These are phyloP conservation scores for Danio jaintianensis DNA, from an alignment of 2,797 vertebrate species.

Conservation along the genomic window DNA sequence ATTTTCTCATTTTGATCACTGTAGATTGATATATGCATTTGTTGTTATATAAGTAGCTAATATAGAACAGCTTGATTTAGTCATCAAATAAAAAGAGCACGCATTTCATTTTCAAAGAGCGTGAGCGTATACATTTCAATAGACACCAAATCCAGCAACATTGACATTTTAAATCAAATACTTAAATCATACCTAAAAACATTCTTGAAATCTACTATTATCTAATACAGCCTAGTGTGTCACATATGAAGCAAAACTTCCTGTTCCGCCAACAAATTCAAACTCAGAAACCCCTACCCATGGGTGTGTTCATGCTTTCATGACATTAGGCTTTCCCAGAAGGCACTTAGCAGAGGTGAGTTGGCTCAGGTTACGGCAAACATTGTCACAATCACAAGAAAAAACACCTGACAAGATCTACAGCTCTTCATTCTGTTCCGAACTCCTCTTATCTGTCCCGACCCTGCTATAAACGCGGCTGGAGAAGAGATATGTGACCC, in stretches of 20 bases:
- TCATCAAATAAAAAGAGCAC: too few species aligned
- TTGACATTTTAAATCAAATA: too few species aligned
- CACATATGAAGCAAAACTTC: neutral
- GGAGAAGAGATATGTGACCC: constrained; percentile 36
- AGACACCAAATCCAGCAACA: too few species aligned
- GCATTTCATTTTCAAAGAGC: too few species aligned
- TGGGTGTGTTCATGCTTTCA: constrained; percentile 64
- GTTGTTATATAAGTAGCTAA: too few species aligned
- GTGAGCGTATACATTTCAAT: too few species aligned
- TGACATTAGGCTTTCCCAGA: constrained; percentile 75
- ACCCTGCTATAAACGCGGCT: neutral
- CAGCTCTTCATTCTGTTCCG: constrained; percentile 45
- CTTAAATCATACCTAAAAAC: neutral
- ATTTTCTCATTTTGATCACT: too few species aligned
- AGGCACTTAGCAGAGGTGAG: constrained; percentile 75
- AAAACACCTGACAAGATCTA: constrained; percentile 65
- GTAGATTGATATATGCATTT: too few species aligned
- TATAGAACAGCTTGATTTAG: too few species aligned
- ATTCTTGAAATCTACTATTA: neutral
- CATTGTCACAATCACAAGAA: constrained; percentile 69
- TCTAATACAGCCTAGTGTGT: neutral
- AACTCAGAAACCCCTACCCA: constrained; percentile 39
- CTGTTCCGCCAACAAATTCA: constrained; percentile 6
- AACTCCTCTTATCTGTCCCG: constrained; percentile 54
- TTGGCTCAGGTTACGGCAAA: constrained; percentile 75